Evolutionary conservation across 2,797 vertebrate genomes (phyloP), one percentile per base, ranked within the genome.

Genomic region (Anableps anableps): DNA sequence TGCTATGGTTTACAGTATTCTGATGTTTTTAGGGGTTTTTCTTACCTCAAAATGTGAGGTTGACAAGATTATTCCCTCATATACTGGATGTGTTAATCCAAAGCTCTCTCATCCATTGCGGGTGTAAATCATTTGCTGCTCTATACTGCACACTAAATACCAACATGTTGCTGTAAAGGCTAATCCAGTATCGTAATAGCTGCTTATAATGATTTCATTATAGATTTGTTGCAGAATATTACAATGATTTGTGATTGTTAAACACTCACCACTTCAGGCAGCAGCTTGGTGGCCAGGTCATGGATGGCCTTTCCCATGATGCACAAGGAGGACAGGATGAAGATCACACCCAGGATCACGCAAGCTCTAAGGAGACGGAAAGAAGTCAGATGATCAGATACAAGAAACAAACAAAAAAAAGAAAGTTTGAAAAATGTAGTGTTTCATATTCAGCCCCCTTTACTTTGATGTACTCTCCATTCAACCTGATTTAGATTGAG

Each of bases 251-350:
- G 16, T 64, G 19, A 5, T 26, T 6, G 16, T 7, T 51, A 0
- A 10, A 14, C 45, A 78, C 90, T 99, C 96, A 99, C 98, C 97
- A 99, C 98, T 98, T 99, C 97, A 78, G 98, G 98, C 43, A 98
- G 96, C 89, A 99, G 96, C 91, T 94, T 97, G 76, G 96, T 98
- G 36, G 96, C 97, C 80, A 99, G 97, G 90, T 99, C 98, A 14
- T 99, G 97, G 95, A 99, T 97, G 88, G 98, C 98, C 92, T 99
- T 99, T 88, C 96, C 96, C 95, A 99, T 85, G 88, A 99, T 99
- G 94, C 98, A 99, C 90, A 99, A 19, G 84, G 98, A 97, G 38
- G 98, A 99, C 84, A 99, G 94, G 89, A 99, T 96, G 93, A 99
- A 99, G 87, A 99, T 95, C 86, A 98, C 95, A 5, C 98, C 98